These are phyloP conservation scores for Oopsacas minuta DNA, from an alignment of 37 sponge, comb jelly and placozoan species.

Conservation along the genomic window DNA sequence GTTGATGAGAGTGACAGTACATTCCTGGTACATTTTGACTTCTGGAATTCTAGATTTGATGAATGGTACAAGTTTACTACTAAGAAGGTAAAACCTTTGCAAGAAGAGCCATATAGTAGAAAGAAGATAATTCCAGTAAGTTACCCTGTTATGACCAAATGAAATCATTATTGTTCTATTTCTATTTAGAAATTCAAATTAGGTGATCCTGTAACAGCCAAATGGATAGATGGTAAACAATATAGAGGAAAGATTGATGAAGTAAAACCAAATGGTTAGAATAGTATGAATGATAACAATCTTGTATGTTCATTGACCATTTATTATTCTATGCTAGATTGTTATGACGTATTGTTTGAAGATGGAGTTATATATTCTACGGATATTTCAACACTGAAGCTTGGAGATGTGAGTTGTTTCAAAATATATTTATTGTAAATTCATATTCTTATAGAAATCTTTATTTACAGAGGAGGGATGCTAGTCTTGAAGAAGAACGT, in stretches of 20 bases:
- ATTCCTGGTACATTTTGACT: background rate
- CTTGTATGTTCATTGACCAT: background rate
- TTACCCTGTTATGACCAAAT: background rate
- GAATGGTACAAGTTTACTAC: slow-evolving; percentile 13
- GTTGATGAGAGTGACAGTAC: slow-evolving; percentile 8
- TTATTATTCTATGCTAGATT: background rate
- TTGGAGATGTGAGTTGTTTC: slow-evolving; percentile 5
- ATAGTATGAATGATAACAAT: background rate
- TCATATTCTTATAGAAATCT: background rate
- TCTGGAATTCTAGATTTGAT: background rate
- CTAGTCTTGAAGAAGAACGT: background rate
- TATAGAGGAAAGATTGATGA: background rate
- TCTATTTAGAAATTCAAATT: background rate
- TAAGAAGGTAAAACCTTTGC: background rate
- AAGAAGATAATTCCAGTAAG: background rate
- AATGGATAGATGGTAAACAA: background rate
- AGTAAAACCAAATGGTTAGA: background rate
- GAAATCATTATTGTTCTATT: background rate
- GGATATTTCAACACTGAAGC: background rate
- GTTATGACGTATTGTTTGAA: background rate
- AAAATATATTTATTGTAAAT: background rate
- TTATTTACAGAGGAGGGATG: background rate
- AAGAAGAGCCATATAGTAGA: background rate
- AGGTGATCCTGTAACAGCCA: background rate
- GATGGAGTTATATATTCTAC: background rate